Evolutionary conservation across 2,888 invertebrate species (phyloP).

Genomic region (Megalurothrips usitatus): DNA sequence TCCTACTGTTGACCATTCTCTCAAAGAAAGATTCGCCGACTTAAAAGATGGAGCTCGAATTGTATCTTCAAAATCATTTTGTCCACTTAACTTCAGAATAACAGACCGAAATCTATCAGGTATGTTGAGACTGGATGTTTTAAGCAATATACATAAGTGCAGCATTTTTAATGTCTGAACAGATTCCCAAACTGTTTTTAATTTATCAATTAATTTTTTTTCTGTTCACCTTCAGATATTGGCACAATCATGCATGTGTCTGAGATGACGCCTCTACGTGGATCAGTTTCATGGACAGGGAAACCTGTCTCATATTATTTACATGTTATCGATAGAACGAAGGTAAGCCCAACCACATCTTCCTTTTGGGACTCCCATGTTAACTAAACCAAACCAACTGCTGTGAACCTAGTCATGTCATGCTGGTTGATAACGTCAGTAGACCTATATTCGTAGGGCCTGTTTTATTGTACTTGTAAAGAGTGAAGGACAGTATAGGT

Average conservation of each 20-base stretch:
- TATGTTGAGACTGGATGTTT: conserved; percentile 42
- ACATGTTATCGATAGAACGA: conserved; percentile 96
- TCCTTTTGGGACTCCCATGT: too few relatives aligned
- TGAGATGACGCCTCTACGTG: conserved; percentile 90
- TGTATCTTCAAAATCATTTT: conserved; percentile 97
- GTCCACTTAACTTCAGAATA: conserved; percentile 96
- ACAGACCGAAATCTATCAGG: conserved; percentile 95
- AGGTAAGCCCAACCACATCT: conserved; percentile 46
- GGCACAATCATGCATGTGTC: conserved; percentile 98
- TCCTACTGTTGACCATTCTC: conserved; percentile 91
- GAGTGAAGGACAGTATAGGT: too few relatives aligned
- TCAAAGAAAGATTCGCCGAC: conserved; percentile 95
- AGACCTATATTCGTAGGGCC: too few relatives aligned
- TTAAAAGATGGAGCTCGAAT: conserved; percentile 92
- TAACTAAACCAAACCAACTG: too few relatives aligned
- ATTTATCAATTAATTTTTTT: conserved; percentile 31
- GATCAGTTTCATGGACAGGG: conserved; percentile 98
- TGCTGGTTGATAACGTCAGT: too few relatives aligned
- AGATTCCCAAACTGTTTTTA: not conserved
- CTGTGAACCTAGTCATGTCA: too few relatives aligned
- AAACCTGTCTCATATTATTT: conserved; percentile 98
- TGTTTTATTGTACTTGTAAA: too few relatives aligned
- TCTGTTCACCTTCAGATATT: conserved; percentile 61
- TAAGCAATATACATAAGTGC: conserved; percentile 24
- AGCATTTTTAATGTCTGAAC: not conserved